These are phyloP conservation scores for Chionis minor DNA, from an alignment of 2,113 vertebrate genomes.

Conservation along the genomic window DNA sequence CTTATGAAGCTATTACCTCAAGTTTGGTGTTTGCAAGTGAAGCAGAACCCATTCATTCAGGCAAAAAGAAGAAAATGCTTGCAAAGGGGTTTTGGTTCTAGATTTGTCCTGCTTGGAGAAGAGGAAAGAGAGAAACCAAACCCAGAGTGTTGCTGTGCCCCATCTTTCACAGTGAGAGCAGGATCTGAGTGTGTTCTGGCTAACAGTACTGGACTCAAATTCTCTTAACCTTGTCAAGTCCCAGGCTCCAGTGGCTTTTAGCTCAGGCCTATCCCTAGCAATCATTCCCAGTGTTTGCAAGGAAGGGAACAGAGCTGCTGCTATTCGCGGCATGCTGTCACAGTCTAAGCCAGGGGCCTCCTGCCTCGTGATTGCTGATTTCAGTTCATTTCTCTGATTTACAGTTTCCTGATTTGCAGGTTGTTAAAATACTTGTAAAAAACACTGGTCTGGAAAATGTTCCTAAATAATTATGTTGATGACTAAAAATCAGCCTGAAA, in stretches of 20 bases:
- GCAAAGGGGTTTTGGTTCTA: not conserved
- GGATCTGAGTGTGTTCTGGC: not conserved
- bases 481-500: slow-evolving; percentile 65
- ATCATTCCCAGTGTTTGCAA: not conserved
- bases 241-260: not conserved
- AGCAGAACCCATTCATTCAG: not conserved
- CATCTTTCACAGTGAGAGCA: not conserved
- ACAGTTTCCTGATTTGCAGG: slow-evolving; percentile 70
- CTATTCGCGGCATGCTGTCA: not conserved
- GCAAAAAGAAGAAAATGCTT: not conserved
- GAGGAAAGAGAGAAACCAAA: not conserved
- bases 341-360: slow-evolving; percentile 11
- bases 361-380: slow-evolving; percentile 63
- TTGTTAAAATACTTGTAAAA: slow-evolving; percentile 74
- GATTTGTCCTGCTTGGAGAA: not conserved
- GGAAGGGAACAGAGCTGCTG: not conserved
- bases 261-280: not conserved
- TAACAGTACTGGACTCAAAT: not conserved
- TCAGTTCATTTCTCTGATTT: slow-evolving; percentile 69
- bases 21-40: not conserved
- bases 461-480: slow-evolving; percentile 65
- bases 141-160: not conserved
- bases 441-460: slow-evolving; percentile 67
- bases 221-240: not conserved
- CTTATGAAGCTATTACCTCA: not conserved